A percentile compares a stretch with the other conserved stretches of the same genome.
These are phyloP conservation scores for Myotis findleyi DNA, from an alignment of 2,797 vertebrate genomes.

Conservation along the genomic window DNA sequence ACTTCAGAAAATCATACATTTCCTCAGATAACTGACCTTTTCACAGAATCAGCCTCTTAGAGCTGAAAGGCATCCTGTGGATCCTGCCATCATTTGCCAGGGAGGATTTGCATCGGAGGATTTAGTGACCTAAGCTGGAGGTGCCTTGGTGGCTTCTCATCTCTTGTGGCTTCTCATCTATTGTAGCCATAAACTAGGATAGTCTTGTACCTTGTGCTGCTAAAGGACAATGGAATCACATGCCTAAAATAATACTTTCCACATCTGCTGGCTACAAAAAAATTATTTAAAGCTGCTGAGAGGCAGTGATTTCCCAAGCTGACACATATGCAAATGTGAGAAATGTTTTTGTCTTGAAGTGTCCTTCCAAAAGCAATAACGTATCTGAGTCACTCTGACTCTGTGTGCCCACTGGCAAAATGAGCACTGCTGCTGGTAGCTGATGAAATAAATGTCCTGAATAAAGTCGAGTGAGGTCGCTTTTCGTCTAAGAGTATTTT, in stretches of 20 bases:
- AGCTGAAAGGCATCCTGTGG: not conserved
- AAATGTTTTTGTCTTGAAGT: slow-evolving; percentile 60
- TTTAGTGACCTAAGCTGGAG: not conserved
- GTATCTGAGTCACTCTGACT: slow-evolving; percentile 5
- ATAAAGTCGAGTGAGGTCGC: not conserved
- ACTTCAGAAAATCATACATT: not conserved
- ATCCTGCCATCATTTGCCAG: not conserved
- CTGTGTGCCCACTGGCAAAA: not conserved
- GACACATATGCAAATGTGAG: slow-evolving; percentile 21
- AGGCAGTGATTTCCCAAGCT: slow-evolving; percentile 49
- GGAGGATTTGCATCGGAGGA: not conserved
- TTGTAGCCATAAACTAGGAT: not conserved
- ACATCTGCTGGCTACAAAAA: slow-evolving; percentile 11
- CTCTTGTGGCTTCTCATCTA: no score
- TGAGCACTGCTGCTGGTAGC: not conserved
- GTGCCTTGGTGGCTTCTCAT: accelerated
- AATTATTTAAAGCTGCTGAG: slow-evolving; percentile 33
- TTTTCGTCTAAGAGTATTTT: not conserved
- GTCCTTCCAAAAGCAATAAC: slow-evolving; percentile 49
- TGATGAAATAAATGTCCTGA: not conserved
- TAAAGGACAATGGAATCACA: not conserved
- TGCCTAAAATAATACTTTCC: not conserved
- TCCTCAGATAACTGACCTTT: not conserved
- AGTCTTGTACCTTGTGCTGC: not conserved
- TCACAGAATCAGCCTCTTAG: not conserved